Evolutionary conservation across 2,888 invertebrate species (phyloP).

Genomic region (Mamestra brassicae): DNA sequence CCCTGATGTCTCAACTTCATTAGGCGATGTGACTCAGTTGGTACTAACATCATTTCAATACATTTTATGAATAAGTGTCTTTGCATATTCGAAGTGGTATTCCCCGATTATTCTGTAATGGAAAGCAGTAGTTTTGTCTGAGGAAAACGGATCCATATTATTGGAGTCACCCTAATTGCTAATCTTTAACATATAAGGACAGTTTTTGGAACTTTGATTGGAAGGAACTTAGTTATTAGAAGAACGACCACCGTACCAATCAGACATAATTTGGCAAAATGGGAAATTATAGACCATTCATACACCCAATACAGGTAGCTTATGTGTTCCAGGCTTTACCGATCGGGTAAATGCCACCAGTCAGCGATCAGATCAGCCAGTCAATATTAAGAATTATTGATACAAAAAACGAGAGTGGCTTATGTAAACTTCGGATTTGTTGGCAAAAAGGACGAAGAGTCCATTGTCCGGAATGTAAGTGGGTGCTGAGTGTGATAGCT

Average conservation of each 20-base stretch:
- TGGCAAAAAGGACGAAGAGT: slow-evolving; percentile 1
- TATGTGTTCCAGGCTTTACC: no score
- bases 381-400: background rate
- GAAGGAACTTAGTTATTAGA: no score
- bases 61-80: slow-evolving; percentile 33
- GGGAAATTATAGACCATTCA: no score
- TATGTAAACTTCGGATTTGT: background rate
- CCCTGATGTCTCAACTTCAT: slow-evolving; percentile 5
- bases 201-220: no score
- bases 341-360: background rate
- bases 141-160: slow-evolving; percentile 14
- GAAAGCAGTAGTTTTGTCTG: slow-evolving; percentile 7
- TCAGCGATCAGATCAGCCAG: background rate
- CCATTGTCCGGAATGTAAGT: slow-evolving; percentile 5
- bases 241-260: no score
- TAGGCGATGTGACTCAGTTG: slow-evolving; percentile 28
- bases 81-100: slow-evolving; percentile 34
- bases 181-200: background rate
- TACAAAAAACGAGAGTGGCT: background rate
- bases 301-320: no score
- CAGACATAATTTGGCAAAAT: no score
- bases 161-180: background rate
- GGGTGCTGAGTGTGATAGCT: slow-evolving; percentile 21
- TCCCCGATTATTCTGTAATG: slow-evolving; percentile 18
- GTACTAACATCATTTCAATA: slow-evolving; percentile 7